Evolutionary conservation across 2,113 vertebrate genomes (phyloP), one percentile per base, ranked within the genome.

Genomic region (Macquaria australasica): DNA sequence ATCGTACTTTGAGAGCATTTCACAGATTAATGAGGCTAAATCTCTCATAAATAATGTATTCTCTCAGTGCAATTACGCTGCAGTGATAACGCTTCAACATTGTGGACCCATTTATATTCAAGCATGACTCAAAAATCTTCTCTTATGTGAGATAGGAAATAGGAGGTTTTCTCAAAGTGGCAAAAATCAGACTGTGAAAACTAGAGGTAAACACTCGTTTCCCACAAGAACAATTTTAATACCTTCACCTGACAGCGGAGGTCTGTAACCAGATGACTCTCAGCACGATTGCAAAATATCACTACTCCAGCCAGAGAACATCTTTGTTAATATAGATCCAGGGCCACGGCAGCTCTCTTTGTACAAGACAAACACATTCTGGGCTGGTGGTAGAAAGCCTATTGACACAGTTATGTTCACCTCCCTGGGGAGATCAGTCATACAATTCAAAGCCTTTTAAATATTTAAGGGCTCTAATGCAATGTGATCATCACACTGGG

Each of bases 21-120:
- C 81, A 58, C 77, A 79, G 92, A 94, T 92, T 94, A 93, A 94
- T 92, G 90, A 93, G 87, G 82, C 73, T 85, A 90, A 93, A 91
- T 91, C 87, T 75, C 80, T 86, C 81, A 92, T 92, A 87, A 91
- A 93, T 93, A 90, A 93, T 92, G 76, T 39, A 94, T 88, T 68
- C 43, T 69, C 53, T 68, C 68, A 9, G 81, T 69, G 85, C 84
- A 88, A 93, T 94, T 91, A 90, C 3, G 9, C 66, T 10, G 60
- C 82, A 70, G 69, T 80, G 89, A 91, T 83, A 89, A 72, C 62
- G 87, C 53, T 31, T 89, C 81, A 68, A 56, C 82, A 72, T 55
- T 12, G 0, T 18, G 67, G 58, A 73, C 39, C 58, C 53, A 21
- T 66, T 87, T 37, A 66, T 73, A 64, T 73, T 86, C 82, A 73